Conservation (phyloP, 2,888 invertebrate species). For the Tenthredo mesomela region DNA sequence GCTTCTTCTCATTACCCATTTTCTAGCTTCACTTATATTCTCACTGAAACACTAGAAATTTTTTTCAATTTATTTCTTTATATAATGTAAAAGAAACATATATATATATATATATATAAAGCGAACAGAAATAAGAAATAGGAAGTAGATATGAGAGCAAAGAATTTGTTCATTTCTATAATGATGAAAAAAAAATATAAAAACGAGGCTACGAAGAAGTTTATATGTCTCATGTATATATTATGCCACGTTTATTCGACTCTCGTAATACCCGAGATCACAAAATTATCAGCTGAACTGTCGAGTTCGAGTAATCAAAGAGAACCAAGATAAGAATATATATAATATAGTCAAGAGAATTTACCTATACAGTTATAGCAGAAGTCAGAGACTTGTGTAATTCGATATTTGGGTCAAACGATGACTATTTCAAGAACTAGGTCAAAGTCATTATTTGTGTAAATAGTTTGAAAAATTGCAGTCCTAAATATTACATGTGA, state of each 20-base stretch:
- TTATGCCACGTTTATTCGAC: neutral
- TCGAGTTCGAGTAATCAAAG: neutral
- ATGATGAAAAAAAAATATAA: too few species aligned
- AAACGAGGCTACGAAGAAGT: too few species aligned
- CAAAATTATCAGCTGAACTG: neutral
- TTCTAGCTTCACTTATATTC: slow-evolving; percentile 46
- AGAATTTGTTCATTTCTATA: too few species aligned
- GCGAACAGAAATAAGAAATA: too few species aligned
- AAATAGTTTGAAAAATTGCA: neutral
- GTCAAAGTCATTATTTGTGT: neutral
- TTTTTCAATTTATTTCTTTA: neutral
- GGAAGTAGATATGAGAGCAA: too few species aligned
- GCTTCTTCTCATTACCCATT: slow-evolving; percentile 63
- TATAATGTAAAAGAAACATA: neutral
- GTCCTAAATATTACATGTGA: too few species aligned
- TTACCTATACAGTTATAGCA: neutral
- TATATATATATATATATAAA: too few species aligned
- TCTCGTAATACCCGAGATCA: neutral
- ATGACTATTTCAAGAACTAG: neutral
- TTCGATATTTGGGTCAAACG: neutral
- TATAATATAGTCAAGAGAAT: neutral
- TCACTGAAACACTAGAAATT: neutral
- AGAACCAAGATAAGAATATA: neutral
- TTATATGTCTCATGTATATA: neutral
- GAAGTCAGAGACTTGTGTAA: neutral